Evolutionary conservation across 2,113 vertebrate genomes (phyloP), one percentile per base, ranked within the genome.

Genomic region (Hypanus sabinus): DNA sequence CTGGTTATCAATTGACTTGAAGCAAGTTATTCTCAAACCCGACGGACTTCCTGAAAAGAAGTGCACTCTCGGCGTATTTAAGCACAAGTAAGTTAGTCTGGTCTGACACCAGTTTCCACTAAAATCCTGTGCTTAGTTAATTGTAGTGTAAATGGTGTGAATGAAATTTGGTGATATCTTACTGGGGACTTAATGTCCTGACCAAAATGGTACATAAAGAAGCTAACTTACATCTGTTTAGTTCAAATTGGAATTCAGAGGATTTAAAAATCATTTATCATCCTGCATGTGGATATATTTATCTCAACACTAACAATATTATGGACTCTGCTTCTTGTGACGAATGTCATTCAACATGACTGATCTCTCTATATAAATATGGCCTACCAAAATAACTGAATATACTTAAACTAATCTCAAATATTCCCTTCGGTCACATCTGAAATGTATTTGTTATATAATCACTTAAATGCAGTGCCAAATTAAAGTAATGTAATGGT

Each of bases 391-490:
- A 68, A 68, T 90, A 90, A 90, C 30, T n/a, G 33, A 16, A 18
- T 33, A 12, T 46, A 73, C 22, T 93, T 93, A 30, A 73, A 24
- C 70, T 46, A 73, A 73, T 73, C 38, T 55, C 38, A 93, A 24
- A 71, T 73, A 75, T 93, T 93, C 33, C 46, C 22, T 73, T 73
- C 33, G 73, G 68, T 27, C 22, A 73, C 18, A 4, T 73, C 27
- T 65, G 65, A 71, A 92, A 92, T 46, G 33, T 18, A 62, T 92
- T 93, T 93, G 70, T 73, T 93, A 24, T 38, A 75, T 73, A 38
- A 93, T 93, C 38, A 11, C 70, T 55, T 24, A 3, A 33, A 16
- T 46, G 65, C 11, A 20, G 36, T 73, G 70, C 70, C 71, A 38
- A 93, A 24, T 46, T 75, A 73, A 93, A 75, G 5, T 33, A 71